phyloP scores from a whole-genome alignment of 2,113 vertebrate species.

The Pedetes capensis region DNA sequence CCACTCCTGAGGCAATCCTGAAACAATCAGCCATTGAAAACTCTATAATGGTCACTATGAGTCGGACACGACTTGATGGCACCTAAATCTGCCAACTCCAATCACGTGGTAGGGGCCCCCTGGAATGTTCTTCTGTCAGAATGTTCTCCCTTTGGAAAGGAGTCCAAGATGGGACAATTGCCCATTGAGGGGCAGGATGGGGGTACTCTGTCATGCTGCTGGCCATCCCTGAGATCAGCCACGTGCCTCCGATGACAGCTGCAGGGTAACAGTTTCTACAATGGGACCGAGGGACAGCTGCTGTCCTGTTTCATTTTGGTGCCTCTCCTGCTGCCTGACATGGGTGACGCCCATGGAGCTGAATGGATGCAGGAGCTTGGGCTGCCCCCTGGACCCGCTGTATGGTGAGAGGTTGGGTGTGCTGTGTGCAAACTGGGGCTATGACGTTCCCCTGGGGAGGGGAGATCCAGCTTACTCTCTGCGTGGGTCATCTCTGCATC shows the following conservation, averaged over 20 bases:
- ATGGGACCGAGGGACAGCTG: no score
- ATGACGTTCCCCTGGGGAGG: neutral
- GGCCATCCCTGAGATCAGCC: neutral
- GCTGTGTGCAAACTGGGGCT: neutral
- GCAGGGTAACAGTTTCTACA: neutral
- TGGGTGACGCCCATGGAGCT: neutral
- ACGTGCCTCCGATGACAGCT: neutral
- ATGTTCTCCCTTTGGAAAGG: neutral
- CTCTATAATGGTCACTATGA: no score
- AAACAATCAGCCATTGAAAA: no score
- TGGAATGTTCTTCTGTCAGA: neutral
- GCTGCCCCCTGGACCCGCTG: neutral
- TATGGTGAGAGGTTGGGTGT: neutral
- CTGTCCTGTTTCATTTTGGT: no score
- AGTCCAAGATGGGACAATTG: neutral
- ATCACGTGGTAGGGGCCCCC: neutral
- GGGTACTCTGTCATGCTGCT: neutral
- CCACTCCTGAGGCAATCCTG: no score
- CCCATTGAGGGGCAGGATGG: neutral
- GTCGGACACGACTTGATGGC: no score
- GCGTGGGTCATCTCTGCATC: neutral
- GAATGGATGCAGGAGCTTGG: neutral
- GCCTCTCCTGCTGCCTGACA: neutral
- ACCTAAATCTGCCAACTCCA: neutral
- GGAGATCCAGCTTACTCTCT: neutral